phyloP scores from a whole-genome alignment of 2,888 invertebrate species.

The Platypus cylindrus region DNA sequence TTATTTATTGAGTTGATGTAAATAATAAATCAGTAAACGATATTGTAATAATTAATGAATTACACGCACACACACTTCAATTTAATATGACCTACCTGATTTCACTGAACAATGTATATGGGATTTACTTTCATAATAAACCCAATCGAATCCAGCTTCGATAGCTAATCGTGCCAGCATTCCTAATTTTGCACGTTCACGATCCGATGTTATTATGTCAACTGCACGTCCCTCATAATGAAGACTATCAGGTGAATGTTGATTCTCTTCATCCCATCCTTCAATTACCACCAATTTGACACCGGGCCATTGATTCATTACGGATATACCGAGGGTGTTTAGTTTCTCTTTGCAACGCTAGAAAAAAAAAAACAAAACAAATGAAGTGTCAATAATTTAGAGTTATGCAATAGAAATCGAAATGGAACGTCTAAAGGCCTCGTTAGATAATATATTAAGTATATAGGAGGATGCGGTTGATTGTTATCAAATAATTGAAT shows the following conservation, averaged over 20 bases:
- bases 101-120: constrained; percentile 96
- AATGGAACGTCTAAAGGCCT: too few species aligned
- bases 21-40: too few species aligned
- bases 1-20: too few species aligned
- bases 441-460: too few species aligned
- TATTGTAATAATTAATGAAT: too few species aligned
- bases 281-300: constrained; percentile 84
- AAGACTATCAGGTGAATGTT: constrained; percentile 67
- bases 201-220: constrained; percentile 89
- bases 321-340: constrained; percentile 86
- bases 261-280: constrained; percentile 86
- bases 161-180: constrained; percentile 92
- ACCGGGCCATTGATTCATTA: constrained; percentile 98
- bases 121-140: constrained; percentile 86
- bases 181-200: constrained; percentile 86
- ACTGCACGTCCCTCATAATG: constrained; percentile 97
- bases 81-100: constrained; percentile 74
- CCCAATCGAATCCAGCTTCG: constrained; percentile 98
- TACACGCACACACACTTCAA: too few species aligned
- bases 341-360: constrained; percentile 94
- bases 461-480: too few species aligned
- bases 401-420: too few species aligned
- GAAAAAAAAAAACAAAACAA: constrained; percentile 29
- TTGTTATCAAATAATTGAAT: too few species aligned
- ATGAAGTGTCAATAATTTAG: not conserved